phyloP scores from a whole-genome alignment of 1,140 invertebrate genomes.

The Schmidtea mediterranea region DNA sequence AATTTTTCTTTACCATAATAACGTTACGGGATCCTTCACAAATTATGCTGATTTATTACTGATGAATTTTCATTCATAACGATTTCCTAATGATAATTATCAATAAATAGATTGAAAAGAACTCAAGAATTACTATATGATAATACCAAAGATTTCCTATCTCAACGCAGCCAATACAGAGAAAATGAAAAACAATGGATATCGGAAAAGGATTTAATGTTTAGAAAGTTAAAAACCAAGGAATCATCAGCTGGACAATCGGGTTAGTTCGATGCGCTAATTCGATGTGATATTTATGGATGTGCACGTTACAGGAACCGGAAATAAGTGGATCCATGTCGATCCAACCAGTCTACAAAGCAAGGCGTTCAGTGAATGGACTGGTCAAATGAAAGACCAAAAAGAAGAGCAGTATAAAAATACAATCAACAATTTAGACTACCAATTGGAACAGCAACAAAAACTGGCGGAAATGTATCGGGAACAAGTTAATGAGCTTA shows the following conservation, averaged over 20 bases:
- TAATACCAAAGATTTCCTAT: conserved; percentile 24
- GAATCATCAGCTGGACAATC: neutral
- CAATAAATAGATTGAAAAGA: conserved; percentile 18
- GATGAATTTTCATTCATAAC: too few species aligned
- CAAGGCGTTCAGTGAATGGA: neutral
- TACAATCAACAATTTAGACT: conserved; percentile 15
- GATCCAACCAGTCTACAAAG: neutral
- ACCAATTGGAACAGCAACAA: conserved; percentile 20
- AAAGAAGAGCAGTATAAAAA: conserved; percentile 14
- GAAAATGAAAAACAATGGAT: conserved; percentile 24
- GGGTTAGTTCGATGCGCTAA: conserved; percentile 7
- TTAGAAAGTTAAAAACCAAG: conserved; percentile 9
- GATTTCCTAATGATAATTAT: too few species aligned
- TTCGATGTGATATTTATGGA: too few species aligned
- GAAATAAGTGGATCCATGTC: neutral
- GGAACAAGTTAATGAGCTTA: conserved; percentile 17
- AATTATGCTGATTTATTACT: too few species aligned
- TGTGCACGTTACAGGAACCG: too few species aligned
- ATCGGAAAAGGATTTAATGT: conserved; percentile 24
- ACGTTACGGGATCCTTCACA: too few species aligned
- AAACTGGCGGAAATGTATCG: conserved; percentile 25
- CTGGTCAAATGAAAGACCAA: neutral
- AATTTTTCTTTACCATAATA: too few species aligned
- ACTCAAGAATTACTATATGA: conserved; percentile 26
- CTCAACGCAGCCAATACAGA: conserved; percentile 19